These are phyloP conservation scores for Trachymyrmex septentrionalis DNA, from an alignment of 1,140 invertebrate genomes.

Conservation along the genomic window DNA sequence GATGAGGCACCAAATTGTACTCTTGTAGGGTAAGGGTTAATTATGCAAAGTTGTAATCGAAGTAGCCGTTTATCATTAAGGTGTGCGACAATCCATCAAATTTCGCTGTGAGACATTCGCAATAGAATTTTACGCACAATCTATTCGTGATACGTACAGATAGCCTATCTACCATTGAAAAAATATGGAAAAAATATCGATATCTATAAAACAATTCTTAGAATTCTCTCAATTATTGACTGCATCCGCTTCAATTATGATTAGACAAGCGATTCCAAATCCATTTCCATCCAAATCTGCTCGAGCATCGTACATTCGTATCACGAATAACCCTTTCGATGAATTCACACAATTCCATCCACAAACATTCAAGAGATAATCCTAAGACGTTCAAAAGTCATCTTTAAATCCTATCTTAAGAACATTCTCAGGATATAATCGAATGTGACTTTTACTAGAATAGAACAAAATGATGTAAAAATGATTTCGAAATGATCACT, in stretches of 20 bases:
- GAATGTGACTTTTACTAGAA: too few relatives aligned
- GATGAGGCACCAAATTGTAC: too few relatives aligned
- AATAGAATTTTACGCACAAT: not conserved
- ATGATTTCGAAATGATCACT: too few relatives aligned
- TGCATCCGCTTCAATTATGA: not conserved
- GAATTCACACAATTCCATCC: too few relatives aligned
- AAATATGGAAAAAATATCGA: not conserved
- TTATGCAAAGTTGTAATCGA: not conserved
- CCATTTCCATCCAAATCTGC: not conserved
- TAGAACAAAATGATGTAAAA: too few relatives aligned
- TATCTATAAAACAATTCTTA: not conserved
- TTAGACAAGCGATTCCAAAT: not conserved
- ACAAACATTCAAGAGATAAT: too few relatives aligned
- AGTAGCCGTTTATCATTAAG: not conserved
- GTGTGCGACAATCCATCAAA: constrained; percentile 77
- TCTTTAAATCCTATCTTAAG: too few relatives aligned
- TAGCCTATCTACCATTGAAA: not conserved
- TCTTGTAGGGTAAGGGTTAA: not conserved
- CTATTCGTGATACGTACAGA: not conserved
- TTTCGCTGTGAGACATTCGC: constrained; percentile 76
- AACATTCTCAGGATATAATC: too few relatives aligned
- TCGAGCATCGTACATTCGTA: not conserved
- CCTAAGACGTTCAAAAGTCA: too few relatives aligned
- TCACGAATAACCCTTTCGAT: not conserved
- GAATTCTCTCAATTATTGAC: not conserved